These are phyloP conservation scores for Mionectes olivaceus DNA, from an alignment of 2,797 vertebrate species.

Conservation along the genomic window DNA sequence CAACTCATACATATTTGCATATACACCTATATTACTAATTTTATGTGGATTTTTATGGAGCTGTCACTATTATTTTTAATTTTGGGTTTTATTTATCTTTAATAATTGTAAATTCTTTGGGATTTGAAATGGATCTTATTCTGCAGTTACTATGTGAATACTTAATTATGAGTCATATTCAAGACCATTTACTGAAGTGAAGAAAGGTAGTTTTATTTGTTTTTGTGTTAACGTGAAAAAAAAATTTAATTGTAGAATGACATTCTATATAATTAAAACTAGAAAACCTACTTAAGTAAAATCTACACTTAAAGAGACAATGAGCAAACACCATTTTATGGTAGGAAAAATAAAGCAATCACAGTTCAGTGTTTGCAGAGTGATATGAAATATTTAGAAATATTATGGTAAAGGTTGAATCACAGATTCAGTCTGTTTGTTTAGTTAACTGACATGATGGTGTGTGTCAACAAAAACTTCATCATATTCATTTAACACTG, in stretches of 20 bases:
- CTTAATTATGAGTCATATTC: background rate
- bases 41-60: background rate
- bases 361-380: background rate
- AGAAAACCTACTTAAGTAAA: background rate
- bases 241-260: background rate
- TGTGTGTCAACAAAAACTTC: slow-evolving; percentile 8
- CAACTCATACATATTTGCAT: background rate
- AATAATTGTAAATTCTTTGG: background rate
- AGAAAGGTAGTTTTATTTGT: background rate
- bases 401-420: background rate
- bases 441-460: background rate
- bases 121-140: background rate
- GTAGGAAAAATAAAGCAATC: background rate
- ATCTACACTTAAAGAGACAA: background rate
- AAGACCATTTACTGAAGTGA: background rate
- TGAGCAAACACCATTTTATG: background rate
- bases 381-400: background rate
- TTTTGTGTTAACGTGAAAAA: background rate
- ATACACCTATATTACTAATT: background rate
- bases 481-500: background rate
- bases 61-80: background rate
- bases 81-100: background rate
- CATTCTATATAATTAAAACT: background rate
- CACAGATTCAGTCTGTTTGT: background rate
- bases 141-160: background rate